Evolutionary conservation across 37 sponge, comb jelly and placozoan genomes (phyloP).

Genomic region (Beroe forskalii): DNA sequence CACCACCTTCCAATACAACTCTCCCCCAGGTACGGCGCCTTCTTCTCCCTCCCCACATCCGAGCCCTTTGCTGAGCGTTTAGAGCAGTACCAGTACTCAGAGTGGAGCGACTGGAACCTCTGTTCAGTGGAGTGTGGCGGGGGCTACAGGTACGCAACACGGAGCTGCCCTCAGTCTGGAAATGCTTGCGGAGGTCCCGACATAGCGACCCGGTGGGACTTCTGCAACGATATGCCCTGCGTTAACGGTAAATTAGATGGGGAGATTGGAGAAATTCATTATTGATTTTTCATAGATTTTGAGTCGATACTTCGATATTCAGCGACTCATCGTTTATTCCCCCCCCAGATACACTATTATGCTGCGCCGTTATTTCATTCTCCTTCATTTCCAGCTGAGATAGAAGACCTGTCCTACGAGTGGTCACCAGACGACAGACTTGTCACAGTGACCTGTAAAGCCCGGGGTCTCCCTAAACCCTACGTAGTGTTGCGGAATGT

Average conservation of each 20-base stretch:
- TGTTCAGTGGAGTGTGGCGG: conserved; percentile 42
- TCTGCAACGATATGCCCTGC: conserved; percentile 2
- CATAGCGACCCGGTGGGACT: neutral
- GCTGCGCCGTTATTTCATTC: neutral
- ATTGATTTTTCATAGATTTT: too few relatives aligned
- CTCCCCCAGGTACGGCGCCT: neutral
- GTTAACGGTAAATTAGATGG: neutral
- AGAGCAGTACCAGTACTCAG: neutral
- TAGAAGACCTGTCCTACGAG: neutral
- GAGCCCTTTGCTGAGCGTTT: neutral
- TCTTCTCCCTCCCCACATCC: neutral
- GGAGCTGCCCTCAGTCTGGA: neutral
- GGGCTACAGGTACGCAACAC: neutral
- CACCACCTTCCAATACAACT: too few relatives aligned
- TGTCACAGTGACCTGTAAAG: neutral
- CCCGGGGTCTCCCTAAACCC: conserved; percentile 22
- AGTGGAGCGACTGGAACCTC: conserved; percentile 34
- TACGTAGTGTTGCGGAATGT: conserved; percentile 11
- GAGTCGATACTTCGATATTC: too few relatives aligned
- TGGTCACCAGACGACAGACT: neutral
- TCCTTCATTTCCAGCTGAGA: neutral
- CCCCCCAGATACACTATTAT: neutral
- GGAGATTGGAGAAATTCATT: too few relatives aligned
- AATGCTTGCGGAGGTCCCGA: conserved; percentile 39
- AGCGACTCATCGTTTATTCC: too few relatives aligned